Evolutionary conservation across 1,140 invertebrate species (phyloP).

Genomic region (Octopus bimaculoides): DNA sequence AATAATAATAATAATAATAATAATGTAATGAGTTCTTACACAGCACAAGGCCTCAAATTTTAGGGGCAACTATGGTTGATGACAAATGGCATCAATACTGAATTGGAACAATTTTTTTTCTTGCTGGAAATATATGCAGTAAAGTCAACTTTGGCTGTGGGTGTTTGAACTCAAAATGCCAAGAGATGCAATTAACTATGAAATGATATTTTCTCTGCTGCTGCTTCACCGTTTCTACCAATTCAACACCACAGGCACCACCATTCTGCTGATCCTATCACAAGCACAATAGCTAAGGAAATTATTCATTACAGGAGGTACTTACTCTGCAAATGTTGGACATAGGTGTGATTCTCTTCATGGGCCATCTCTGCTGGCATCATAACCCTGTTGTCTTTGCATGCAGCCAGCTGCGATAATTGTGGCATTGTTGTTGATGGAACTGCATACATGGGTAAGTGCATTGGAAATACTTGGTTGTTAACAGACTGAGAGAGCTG

Average conservation of each 20-base stretch:
- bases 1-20: neutral
- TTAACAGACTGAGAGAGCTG: constrained; percentile 39
- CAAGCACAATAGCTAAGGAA: too few relatives aligned
- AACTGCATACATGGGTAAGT: constrained; percentile 45
- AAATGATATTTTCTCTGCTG: too few relatives aligned
- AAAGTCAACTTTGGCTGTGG: too few relatives aligned
- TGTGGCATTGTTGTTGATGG: constrained; percentile 44
- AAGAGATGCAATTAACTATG: too few relatives aligned
- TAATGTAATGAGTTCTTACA: constrained; percentile 3
- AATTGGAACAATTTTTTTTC: too few relatives aligned
- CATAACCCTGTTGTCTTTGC: constrained; percentile 28
- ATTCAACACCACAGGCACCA: too few relatives aligned
- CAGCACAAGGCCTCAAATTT: neutral
- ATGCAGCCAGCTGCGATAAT: constrained; percentile 42
- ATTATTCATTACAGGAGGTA: neutral
- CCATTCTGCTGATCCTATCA: too few relatives aligned
- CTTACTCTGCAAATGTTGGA: constrained; percentile 52
- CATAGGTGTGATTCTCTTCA: constrained; percentile 37
- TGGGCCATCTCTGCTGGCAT: constrained; percentile 19
- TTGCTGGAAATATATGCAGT: too few relatives aligned
- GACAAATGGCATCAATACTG: too few relatives aligned
- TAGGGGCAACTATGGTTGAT: too few relatives aligned
- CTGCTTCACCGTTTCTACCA: too few relatives aligned
- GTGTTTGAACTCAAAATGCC: too few relatives aligned
- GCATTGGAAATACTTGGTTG: constrained; percentile 46